These are phyloP conservation scores for Gobius niger DNA, from an alignment of 2,113 vertebrate genomes.

Conservation along the genomic window DNA sequence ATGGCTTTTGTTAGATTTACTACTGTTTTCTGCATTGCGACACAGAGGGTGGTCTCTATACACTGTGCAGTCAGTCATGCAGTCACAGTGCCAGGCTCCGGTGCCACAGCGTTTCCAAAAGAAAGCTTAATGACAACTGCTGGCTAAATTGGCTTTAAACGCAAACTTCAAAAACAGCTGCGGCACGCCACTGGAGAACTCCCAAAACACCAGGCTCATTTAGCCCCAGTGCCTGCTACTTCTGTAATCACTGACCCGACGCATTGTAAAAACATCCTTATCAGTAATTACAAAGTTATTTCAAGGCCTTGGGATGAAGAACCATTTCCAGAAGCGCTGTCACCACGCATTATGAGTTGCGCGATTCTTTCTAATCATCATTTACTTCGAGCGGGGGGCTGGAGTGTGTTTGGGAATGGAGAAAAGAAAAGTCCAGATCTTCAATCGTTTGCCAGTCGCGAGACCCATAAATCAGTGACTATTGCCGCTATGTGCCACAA, in stretches of 20 bases:
- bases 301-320: neutral
- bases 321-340: slow-evolving; percentile 2
- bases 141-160: slow-evolving; percentile 28
- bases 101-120: slow-evolving; percentile 32
- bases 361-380: neutral
- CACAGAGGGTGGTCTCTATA: slow-evolving; percentile 31
- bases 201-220: slow-evolving; percentile 33
- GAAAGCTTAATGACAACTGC: slow-evolving; percentile 39
- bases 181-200: slow-evolving; percentile 25
- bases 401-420: slow-evolving; percentile 9
- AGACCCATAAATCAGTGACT: slow-evolving; percentile 31
- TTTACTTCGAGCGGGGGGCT: slow-evolving; percentile 2
- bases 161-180: slow-evolving; percentile 30
- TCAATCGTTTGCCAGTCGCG: slow-evolving; percentile 11
- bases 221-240: slow-evolving; percentile 24
- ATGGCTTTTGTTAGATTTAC: slow-evolving; percentile 13
- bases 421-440: slow-evolving; percentile 4
- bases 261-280: slow-evolving; percentile 29
- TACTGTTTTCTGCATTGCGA: slow-evolving; percentile 16
- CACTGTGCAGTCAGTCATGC: slow-evolving; percentile 5
- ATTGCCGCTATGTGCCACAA: slow-evolving; percentile 30
- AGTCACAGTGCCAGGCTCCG: slow-evolving; percentile 36
- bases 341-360: neutral
- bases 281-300: slow-evolving; percentile 19
- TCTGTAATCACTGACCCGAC: slow-evolving; percentile 16